Evolutionary conservation across 2,797 vertebrate genomes (phyloP), one percentile per base, ranked within the genome.

Genomic region (Halcyon leucocephala): DNA sequence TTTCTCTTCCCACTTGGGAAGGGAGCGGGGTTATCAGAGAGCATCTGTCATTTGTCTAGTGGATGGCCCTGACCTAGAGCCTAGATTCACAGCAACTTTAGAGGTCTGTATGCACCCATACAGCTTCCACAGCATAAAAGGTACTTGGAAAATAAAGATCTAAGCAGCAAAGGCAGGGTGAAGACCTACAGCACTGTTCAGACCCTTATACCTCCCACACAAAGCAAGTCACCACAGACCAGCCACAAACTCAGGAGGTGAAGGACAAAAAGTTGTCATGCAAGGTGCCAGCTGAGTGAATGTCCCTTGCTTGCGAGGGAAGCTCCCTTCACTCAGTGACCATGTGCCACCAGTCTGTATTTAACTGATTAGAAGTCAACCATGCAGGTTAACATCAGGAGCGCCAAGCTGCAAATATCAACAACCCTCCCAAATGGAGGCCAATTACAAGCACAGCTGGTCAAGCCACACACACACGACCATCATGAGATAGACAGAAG

Each of bases 401-500:
- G 6, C 35, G 9, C 33, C 46, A 46, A 62, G 9, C 2, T 48
- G 54, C 20, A 62, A 67, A 37, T 51, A 52, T 9, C 19, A 67
- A 4, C 14, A 67, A 4, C 16, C 14, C 16, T 77, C 37, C 19
- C 46, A 65, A 54, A 55, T 2, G 14, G 16, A 77, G 37, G 7
- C 15, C 21, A 33, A 28, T 46, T 35, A 51, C 14, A 39, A 70
- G 35, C 31, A 35, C 22, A 16, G 48, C 42, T 54, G 42, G 22
- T n/a, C 84, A 57, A 55, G 41, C 46, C 52, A 37, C 42, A 29
- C 46, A 39, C 37, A 62, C 1, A 1, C 33, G 33, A 77, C 37
- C 44, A 73, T 13, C 31, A n/a, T 0, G 0, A 78, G 42, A 39
- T 2, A 28, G 52, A 61, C 9, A 3, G 8, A 19, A 20, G 35